Base-by-base conservation (phyloP, 2,888 invertebrate genomes). In the Polydrusus tereticollis region DNA sequence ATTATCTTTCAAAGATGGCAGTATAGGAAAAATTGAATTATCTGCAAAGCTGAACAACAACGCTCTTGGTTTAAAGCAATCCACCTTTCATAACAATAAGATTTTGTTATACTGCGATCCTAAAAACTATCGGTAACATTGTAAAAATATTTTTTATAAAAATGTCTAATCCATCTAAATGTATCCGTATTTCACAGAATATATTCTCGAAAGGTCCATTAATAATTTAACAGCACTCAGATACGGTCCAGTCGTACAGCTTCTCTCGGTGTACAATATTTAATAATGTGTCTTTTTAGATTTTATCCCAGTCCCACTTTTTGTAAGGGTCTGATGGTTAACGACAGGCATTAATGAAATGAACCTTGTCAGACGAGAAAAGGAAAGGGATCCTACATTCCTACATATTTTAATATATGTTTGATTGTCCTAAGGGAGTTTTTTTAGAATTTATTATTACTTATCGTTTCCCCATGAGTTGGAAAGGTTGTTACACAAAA, bases 181-280 rank as follows among this genome's bases (percentile, higher is more conserved):
- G 29, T 16, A 55, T n/a, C 29, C 52, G 26, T 29, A 18, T 45
- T 47, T 55, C 5, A 29, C 20, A 50, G 59, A n/a, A n/a, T n/a
- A 47, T 36, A 43, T 33, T 18, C 57, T 33, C 55, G 63, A 69
- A 69, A 69, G 23, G 12, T 43, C 0, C 43, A 43, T 69, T 55
- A 70, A 70, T 70, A 70, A 76, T 78, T 78, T 71, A 78, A 75
- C 55, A 75, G 77, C 76, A 77, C 78, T 78, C 77, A 77, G 77
- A 73, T 70, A 77, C 74, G 78, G 78, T 78, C 78, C 77, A 77
- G 63, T 76, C 74, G 66, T 70, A 67, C 64, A 62, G 60, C 65
- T 65, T 59, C 69, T 71, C 66, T 74, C 75, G 60, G 69, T 75
- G 69, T 75, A 73, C 76, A 68, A 76, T 75, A 72, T 76, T 76